A percentile compares a stretch with the other conserved stretches of the same genome.
phyloP scores from a whole-genome alignment of 2,797 vertebrate species.

The Choloepus didactylus region DNA sequence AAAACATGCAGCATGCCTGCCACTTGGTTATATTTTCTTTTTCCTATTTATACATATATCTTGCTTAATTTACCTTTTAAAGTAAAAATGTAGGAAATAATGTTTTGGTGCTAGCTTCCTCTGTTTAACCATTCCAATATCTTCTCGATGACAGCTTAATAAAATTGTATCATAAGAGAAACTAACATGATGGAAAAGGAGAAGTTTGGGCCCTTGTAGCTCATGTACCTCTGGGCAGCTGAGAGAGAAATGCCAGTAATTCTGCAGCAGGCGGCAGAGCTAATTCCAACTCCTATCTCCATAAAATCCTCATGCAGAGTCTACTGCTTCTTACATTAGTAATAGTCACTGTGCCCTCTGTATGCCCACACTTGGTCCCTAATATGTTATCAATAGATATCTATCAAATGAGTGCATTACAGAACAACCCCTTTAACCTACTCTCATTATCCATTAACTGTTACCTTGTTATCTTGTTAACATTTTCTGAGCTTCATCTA shows the following conservation, averaged over 20 bases:
- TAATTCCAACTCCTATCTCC: not conserved
- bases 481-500: slow-evolving; percentile 16
- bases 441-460: not conserved
- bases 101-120: not conserved
- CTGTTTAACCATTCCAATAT: not conserved
- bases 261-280: not conserved
- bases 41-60: not conserved
- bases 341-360: not conserved
- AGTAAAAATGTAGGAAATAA: not conserved
- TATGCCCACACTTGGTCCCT: not conserved
- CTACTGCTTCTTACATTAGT: not conserved
- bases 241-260: not conserved
- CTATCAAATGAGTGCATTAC: not conserved
- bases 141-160: not conserved
- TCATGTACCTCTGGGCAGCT: not conserved
- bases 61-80: not conserved
- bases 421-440: not conserved
- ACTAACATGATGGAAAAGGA: not conserved
- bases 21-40: not conserved
- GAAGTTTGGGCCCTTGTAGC: not conserved
- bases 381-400: not conserved
- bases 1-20: not conserved
- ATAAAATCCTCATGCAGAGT: not conserved
- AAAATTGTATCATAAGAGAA: not conserved
- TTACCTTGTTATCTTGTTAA: not conserved